These are phyloP conservation scores for Julus scanicus DNA, from an alignment of 2,888 invertebrate genomes.

Conservation along the genomic window DNA sequence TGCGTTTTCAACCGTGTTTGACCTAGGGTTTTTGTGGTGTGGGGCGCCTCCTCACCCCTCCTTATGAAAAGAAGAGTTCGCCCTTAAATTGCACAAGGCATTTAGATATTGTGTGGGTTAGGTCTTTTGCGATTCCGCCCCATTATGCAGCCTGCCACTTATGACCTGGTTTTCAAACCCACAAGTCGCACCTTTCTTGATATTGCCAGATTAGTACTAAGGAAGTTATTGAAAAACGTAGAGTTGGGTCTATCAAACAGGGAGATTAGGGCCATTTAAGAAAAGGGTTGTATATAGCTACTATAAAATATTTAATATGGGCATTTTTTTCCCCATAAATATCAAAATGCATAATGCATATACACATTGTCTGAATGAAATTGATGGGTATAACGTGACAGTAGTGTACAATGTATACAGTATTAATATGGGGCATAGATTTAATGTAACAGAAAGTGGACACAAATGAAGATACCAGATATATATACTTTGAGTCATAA, in stretches of 20 bases:
- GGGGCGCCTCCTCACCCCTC: not conserved
- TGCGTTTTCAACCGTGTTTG: conserved; percentile 7
- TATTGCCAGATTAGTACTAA: not conserved
- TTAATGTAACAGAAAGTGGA: too few relatives aligned
- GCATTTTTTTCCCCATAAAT: not conserved
- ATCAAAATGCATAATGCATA: not conserved
- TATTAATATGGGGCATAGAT: too few relatives aligned
- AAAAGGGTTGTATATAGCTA: not conserved
- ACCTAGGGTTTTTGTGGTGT: not conserved
- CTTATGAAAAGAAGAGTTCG: conserved; percentile 7
- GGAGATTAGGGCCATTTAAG: not conserved
- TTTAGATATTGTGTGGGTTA: not conserved
- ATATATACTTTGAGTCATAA: too few relatives aligned
- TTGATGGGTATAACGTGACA: too few relatives aligned
- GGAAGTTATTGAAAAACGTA: conserved; percentile 12
- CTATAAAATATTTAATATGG: not conserved
- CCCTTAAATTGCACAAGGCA: not conserved
- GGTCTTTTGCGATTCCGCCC: not conserved
- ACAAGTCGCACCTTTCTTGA: conserved; percentile 14
- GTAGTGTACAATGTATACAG: too few relatives aligned
- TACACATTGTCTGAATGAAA: not conserved
- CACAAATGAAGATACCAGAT: too few relatives aligned
- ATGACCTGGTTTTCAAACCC: not conserved
- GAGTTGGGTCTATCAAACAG: not conserved
- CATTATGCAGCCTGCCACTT: not conserved